Base-by-base conservation (phyloP, 2,113 vertebrate species). In the Hippocampus barbouri region DNA sequence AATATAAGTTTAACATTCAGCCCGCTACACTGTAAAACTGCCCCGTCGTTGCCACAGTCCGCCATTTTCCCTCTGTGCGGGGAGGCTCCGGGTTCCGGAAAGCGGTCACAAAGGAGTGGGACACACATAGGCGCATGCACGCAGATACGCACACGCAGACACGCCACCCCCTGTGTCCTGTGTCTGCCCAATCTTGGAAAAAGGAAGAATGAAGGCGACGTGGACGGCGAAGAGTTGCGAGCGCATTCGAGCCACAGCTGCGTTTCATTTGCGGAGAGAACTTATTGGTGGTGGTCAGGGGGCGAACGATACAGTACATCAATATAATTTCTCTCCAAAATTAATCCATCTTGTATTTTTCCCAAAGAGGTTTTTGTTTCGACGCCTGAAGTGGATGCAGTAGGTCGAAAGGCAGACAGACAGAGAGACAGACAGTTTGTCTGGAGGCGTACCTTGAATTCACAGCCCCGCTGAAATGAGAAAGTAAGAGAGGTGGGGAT, bases 1-100 rank as follows among this genome's bases (percentile, higher is more conserved):
- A 93, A 93, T 93, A 93, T 92, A 93, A 93, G 93, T 93, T 93
- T 90, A 93, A 93, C 92, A 92, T 93, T 93, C 90, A 92, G 90
- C 88, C 90, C 73, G 79, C 83, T 88, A 84, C 91, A 93, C 91
- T 90, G 91, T 93, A 92, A 93, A 93, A 93, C 91, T 92, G 91
- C 84, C 88, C 85, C 79, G 87, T 86, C 86, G 87, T 86, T 83
- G 87, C 87, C 88, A 88, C 83, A 85, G 88, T 86, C 81, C 88
- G 41, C 90, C 87, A 88, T 92, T 91, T 91, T 89, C 88, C 91
- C 87, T 82, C 85, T 12, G 81, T 80, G 80, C 81, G 86, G 85
- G 76, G 80, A 81, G 80, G 86, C 87, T 89, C 90, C 65, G 72
- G 88, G 89, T 92, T 88, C 85, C 91, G 85, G 90, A 90, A 90